These are phyloP conservation scores for Hypotaenidia okinawae DNA, from an alignment of 2,797 vertebrate species.

Conservation along the genomic window DNA sequence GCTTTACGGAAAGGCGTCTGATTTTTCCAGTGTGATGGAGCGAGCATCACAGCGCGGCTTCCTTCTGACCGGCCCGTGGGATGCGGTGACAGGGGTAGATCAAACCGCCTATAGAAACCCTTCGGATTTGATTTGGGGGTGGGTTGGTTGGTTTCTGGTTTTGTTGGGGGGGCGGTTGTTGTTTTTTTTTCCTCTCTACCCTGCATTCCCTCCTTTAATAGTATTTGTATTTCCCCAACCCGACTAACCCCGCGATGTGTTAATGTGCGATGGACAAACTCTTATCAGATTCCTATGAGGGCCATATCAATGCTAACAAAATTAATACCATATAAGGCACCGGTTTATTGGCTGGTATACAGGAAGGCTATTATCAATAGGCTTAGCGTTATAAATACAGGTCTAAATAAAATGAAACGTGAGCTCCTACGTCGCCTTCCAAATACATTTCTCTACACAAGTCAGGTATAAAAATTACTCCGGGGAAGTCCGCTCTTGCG, in stretches of 20 bases:
- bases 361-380: slow-evolving; percentile 65
- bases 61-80: not conserved
- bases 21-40: not conserved
- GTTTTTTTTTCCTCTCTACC: not conserved
- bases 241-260: slow-evolving; percentile 12
- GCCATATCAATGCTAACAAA: slow-evolving; percentile 56
- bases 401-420: slow-evolving; percentile 65
- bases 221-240: slow-evolving; percentile 9
- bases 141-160: too few species aligned
- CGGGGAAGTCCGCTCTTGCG: slow-evolving; percentile 35
- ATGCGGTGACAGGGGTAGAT: not conserved
- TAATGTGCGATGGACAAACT: slow-evolving; percentile 57
- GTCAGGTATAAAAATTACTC: slow-evolving; percentile 55
- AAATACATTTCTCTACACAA: slow-evolving; percentile 34
- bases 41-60: not conserved
- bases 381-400: slow-evolving; percentile 66
- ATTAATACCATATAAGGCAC: slow-evolving; percentile 78
- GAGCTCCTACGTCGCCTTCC: slow-evolving; percentile 11
- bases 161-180: too few species aligned
- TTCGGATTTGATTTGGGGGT: not conserved
- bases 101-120: not conserved
- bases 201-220: not conserved
- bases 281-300: slow-evolving; percentile 68
- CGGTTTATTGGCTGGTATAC: slow-evolving; percentile 68
- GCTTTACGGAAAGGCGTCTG: slow-evolving; percentile 31